phyloP scores from a whole-genome alignment of 2,113 vertebrate species.

The Macroglossus sobrinus region DNA sequence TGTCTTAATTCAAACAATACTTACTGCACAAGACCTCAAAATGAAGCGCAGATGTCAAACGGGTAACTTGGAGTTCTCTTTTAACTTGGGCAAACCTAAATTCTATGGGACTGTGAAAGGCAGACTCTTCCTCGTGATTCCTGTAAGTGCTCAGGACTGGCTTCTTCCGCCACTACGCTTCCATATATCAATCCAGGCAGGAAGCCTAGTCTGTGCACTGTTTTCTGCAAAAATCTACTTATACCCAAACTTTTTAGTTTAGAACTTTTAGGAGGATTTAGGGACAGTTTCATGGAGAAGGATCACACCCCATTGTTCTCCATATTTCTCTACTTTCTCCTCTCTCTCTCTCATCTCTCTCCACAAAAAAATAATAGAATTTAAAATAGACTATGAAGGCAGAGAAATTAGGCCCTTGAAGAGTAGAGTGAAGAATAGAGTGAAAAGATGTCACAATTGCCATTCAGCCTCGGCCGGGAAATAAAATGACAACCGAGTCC shows the following conservation, averaged over 20 bases:
- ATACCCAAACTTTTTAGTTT: not conserved
- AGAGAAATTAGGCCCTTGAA: not conserved
- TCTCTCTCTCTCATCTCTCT: not conserved
- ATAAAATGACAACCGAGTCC: not conserved
- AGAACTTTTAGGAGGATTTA: not conserved
- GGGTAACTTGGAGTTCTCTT: not conserved
- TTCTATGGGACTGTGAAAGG: not conserved
- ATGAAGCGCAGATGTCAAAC: constrained; percentile 19
- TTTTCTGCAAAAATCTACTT: not conserved
- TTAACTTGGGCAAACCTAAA: not conserved
- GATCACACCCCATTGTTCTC: not conserved
- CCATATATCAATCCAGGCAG: not conserved
- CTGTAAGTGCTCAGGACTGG: not conserved
- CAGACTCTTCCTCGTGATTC: not conserved
- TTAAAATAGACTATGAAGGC: not conserved
- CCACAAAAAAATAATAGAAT: not conserved
- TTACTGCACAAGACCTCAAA: not conserved
- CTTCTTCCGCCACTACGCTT: not conserved
- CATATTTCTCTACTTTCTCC: not conserved
- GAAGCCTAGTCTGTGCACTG: not conserved
- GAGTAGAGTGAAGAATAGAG: not conserved
- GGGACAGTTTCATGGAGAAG: not conserved
- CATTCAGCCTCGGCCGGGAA: not conserved
- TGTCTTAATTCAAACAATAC: not conserved
- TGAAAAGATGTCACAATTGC: not conserved